These are phyloP conservation scores for Campoplex nolae DNA, from an alignment of 2,888 invertebrate genomes.

Conservation along the genomic window DNA sequence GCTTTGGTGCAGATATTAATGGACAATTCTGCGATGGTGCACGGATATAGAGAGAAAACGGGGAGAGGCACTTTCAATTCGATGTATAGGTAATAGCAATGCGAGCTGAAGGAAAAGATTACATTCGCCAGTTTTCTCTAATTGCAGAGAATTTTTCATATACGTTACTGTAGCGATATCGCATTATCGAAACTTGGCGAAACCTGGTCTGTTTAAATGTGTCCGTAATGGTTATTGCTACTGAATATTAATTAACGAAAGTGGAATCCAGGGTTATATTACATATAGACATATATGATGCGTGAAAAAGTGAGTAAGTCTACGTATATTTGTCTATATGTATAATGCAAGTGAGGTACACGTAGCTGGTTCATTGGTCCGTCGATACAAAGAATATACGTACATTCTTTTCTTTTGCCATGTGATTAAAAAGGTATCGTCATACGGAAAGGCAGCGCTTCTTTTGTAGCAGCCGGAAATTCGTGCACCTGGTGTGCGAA, in stretches of 20 bases:
- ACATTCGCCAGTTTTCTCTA: conserved; percentile 71
- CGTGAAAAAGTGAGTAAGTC: conserved; percentile 51
- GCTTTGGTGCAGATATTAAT: conserved; percentile 73
- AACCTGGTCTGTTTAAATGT: conserved; percentile 71
- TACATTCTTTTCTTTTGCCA: conserved; percentile 20
- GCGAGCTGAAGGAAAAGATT: conserved; percentile 65
- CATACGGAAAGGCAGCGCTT: conserved; percentile 4
- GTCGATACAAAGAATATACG: conserved; percentile 35
- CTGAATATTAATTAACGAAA: conserved; percentile 77
- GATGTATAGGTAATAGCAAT: conserved; percentile 31
- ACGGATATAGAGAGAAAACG: conserved; percentile 4
- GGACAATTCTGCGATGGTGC: conserved; percentile 69
- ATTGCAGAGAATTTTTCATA: conserved; percentile 79
- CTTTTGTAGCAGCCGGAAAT: conserved; percentile 30
- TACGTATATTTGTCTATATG: conserved; percentile 60
- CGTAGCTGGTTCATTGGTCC: conserved; percentile 47
- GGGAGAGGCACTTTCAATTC: conserved; percentile 48
- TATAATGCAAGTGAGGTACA: conserved; percentile 33
- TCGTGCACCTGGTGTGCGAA: conserved; percentile 51
- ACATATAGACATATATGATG: conserved; percentile 23
- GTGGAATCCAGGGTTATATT: conserved; percentile 51
- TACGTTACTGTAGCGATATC: conserved; percentile 69
- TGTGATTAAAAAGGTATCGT: conserved; percentile 43
- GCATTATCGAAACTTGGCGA: conserved; percentile 73
- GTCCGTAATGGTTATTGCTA: conserved; percentile 75